Base-by-base conservation (phyloP, 2,888 invertebrate species). In the Drosophila pseudotakahashii region DNA sequence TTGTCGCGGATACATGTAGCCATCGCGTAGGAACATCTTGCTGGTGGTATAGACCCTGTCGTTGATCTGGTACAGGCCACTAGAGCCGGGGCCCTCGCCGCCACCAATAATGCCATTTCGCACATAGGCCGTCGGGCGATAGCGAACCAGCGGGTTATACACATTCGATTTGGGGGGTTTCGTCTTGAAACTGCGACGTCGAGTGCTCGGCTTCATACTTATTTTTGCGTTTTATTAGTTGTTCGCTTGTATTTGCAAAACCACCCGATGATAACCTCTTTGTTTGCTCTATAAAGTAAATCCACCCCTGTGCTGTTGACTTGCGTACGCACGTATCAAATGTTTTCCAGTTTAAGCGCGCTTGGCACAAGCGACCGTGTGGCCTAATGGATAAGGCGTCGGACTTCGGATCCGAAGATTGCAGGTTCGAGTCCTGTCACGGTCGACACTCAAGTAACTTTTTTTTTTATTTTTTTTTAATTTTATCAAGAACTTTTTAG, bases 1-100 rank as follows among this genome's bases (percentile, higher is more conserved):
- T 57, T 91, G 91, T 4, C 91, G 89, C 1, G 91, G 91, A 77
- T 91, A 91, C 91, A 91, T 91, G 67, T 90, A 91, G 41, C 88
- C 91, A 55, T 91, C 91, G 58, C 91, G 91, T 34, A 91, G 76
- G 70, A 90, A 91, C 91, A 91, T 90, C 83, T 91, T 90, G 45
- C 79, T 88, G 32, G 90, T 90, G 7, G 91, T 91, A 55, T 91
- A 91, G 39, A 91, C 88, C 41, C 91, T 91, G 85, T 91, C 91
- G 47, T 91, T 83, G 63, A 91, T 89, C 52, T 91, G 91, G 74
- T 91, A 91, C 5, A 91, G 78, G 3, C 90, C 90, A 47, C 82
- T 81, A 10, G 88, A 75, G 10, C 90, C 91, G 6, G 90, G 89
- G 0, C 90, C 90, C 7, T 81, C 82, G 13, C 90, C 90, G 2